Evolutionary conservation across 1,140 invertebrate species (phyloP).

Genomic region (Drosophila baimaii): DNA sequence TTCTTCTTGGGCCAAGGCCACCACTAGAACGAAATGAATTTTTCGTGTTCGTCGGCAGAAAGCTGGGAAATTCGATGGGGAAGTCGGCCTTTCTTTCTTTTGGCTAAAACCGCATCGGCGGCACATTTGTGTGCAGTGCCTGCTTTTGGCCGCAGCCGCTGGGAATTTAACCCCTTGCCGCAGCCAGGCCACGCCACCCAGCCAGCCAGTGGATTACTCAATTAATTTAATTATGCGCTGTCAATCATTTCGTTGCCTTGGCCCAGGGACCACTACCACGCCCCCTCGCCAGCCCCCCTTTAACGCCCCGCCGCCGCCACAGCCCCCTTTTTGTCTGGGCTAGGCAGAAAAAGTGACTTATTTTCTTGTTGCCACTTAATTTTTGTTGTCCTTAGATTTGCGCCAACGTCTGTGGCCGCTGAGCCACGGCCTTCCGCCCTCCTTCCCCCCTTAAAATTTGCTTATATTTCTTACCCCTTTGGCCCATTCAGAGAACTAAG

Average conservation of each 20-base stretch:
- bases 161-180: conserved; percentile 74
- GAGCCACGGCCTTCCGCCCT: conserved; percentile 38
- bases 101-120: conserved; percentile 50
- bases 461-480: conserved; percentile 1
- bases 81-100: conserved; percentile 15
- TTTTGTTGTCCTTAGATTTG: conserved; percentile 75
- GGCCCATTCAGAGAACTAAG: not conserved
- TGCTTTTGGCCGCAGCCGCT: conserved; percentile 38
- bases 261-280: conserved; percentile 20
- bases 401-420: conserved; percentile 55
- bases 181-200: not conserved
- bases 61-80: conserved; percentile 28
- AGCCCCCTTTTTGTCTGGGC: conserved; percentile 4
- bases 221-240: conserved; percentile 85
- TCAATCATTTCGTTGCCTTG: conserved; percentile 84
- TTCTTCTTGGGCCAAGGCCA: conserved; percentile 26
- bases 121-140: conserved; percentile 56
- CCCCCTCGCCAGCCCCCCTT: not conserved
- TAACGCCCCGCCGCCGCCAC: not conserved
- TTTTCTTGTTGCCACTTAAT: conserved; percentile 82
- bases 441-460: not conserved
- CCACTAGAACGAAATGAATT: conserved; percentile 44
- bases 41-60: conserved; percentile 34
- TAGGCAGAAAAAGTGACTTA: conserved; percentile 60
- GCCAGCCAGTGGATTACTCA: conserved; percentile 83